These are phyloP conservation scores for Pipistrellus pipistrellus DNA, from an alignment of 2,797 vertebrate species.

Conservation along the genomic window DNA sequence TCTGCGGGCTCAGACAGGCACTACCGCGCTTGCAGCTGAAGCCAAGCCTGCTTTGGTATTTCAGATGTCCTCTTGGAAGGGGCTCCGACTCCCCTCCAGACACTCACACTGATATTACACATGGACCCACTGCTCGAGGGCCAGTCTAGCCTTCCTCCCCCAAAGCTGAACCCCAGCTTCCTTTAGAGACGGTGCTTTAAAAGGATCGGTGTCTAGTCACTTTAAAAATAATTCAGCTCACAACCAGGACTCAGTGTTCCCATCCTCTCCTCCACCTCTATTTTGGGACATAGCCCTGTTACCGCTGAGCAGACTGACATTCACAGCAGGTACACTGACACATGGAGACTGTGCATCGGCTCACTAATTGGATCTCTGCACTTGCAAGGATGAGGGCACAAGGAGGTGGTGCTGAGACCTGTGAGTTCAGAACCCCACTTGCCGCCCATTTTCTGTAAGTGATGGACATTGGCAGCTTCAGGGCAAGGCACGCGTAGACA, in stretches of 20 bases:
- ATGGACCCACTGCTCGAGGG: neutral
- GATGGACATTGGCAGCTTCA: conserved; percentile 68
- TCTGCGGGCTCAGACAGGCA: neutral
- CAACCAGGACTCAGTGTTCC: conserved; percentile 83
- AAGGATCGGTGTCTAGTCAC: conserved; percentile 79
- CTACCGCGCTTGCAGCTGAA: neutral
- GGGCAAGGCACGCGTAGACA: neutral
- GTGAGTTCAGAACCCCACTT: conserved; percentile 83
- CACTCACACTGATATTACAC: conserved; percentile 8
- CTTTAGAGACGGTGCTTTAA: conserved; percentile 72
- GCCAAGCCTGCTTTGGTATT: neutral
- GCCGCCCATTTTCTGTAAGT: conserved; percentile 83
- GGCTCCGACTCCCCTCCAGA: conserved; percentile 31
- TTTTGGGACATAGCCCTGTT: conserved; percentile 85
- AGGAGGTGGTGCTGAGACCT: conserved; percentile 82
- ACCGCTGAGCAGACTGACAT: conserved; percentile 85
- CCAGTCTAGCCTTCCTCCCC: neutral
- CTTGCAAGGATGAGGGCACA: conserved; percentile 83
- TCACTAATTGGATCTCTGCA: conserved; percentile 84
- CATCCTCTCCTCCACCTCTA: conserved; percentile 73
- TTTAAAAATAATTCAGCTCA: conserved; percentile 84
- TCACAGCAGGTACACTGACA: conserved; percentile 87
- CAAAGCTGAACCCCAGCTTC: conserved; percentile 14
- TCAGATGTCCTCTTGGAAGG: neutral
- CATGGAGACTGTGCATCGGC: conserved; percentile 83